Evolutionary conservation across 2,888 invertebrate species (phyloP), one percentile per base, ranked within the genome.

Genomic region (Notodonta ziczac): DNA sequence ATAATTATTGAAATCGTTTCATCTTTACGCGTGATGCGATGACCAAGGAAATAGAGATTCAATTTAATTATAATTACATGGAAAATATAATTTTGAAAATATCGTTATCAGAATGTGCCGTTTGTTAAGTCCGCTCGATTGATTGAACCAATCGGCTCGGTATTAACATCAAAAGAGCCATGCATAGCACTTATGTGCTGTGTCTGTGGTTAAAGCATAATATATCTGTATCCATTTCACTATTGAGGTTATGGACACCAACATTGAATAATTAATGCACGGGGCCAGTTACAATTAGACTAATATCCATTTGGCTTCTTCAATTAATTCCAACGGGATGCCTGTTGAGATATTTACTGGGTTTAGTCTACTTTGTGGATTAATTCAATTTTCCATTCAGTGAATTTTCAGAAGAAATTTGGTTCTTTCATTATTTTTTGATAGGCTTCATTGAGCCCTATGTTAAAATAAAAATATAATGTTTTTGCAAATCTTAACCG

Each of bases 121-220:
- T 61, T 62, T 59, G 58, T 64, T 68, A 56, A 53, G 39, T 61
- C 58, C 56, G 57, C 58, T 62, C 68, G 66, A 65, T 63, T 59
- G 73, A 69, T 69, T 74, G 74, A 60, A 69, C 68, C 59, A 48
- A 67, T 69, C 52, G 58, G 40, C 40, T 52, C 55, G 57, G 24
- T 61, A 61, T 66, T 72, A 69, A 69, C 77, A 75, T 76, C 74
- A 75, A 76, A 72, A 65, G 57, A 59, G n/a, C 16, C 2, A 50
- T 24, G 55, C 32, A 53, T 55, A n/a, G 10, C 13, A 24, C n/a
- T 12, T 44, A 56, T 44, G 56, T 24, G 24, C 24, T 24, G 54
- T 24, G 24, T 24, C 24, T 24, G 44, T 16, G 24, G 44, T 56
- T n/a, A n/a, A n/a, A n/a, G n/a, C n/a, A n/a, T n/a, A n/a, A 24